A percentile compares a stretch with the other conserved stretches of the same genome.
These are phyloP conservation scores for Atherinomorus stipes DNA, from an alignment of 2,113 vertebrate species.

Conservation along the genomic window DNA sequence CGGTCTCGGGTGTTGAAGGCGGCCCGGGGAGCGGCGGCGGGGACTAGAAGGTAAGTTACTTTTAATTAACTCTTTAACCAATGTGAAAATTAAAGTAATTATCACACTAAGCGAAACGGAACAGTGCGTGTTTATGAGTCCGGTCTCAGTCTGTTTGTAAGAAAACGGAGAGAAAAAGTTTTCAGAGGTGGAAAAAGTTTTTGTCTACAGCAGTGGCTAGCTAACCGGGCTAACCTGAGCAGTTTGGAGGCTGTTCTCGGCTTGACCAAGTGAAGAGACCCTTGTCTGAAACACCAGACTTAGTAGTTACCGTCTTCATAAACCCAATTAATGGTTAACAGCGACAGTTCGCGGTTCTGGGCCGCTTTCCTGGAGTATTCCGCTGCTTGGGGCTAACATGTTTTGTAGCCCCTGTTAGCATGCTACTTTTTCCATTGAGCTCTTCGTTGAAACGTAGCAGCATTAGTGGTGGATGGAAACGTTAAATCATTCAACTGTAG, in stretches of 20 bases:
- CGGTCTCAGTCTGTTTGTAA: conserved; percentile 1
- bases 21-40: conserved; percentile 87
- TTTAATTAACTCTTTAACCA: conserved; percentile 10
- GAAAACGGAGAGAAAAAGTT: conserved; percentile 35
- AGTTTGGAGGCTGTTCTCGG: conserved; percentile 34
- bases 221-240: conserved; percentile 31
- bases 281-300: background rate
- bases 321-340: background rate
- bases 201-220: conserved; percentile 55
- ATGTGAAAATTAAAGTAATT: too few relatives aligned
- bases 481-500: conserved; percentile 42
- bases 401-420: conserved; percentile 54
- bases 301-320: background rate
- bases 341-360: background rate
- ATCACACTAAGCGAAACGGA: too few relatives aligned
- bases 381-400: conserved; percentile 34
- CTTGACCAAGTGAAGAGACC: conserved; percentile 8
- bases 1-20: conserved; percentile 82
- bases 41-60: conserved; percentile 57
- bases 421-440: conserved; percentile 73
- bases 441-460: conserved; percentile 57
- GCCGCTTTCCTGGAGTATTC: conserved; percentile 9
- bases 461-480: conserved; percentile 55
- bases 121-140: background rate
- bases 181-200: conserved; percentile 71